Base-by-base conservation (phyloP, 1,140 invertebrate genomes). In the Hylaeus volcanicus region DNA sequence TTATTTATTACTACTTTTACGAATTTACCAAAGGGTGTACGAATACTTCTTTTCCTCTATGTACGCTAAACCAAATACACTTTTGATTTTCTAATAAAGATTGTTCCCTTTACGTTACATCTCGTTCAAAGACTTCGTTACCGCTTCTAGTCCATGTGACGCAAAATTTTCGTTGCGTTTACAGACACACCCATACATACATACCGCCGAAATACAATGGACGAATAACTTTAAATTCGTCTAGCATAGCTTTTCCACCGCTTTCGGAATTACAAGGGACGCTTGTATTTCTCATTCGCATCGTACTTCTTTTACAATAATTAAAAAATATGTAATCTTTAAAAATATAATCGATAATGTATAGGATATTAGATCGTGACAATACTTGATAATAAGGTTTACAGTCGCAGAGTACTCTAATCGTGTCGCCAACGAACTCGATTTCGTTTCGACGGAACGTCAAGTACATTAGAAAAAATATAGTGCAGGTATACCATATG, bases 281-380 rank as follows among this genome's bases (percentile, higher is more conserved):
- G 56, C 15, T 48, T 48, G 26, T 79, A 64, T 74, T 69, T 80
- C 37, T 74, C 3, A 75, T 41, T 80, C 48, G 1, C 48, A 80
- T 80, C 55, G 37, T 58, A 71, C 8, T 41, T 65, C 39, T 45
- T 71, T 74, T 92, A 92, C 89, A 92, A 89, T 92, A 89, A 92
- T 92, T 92, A 92, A 92, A 93, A 93, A 93, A 93, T 93, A 93
- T 89, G 86, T 90, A 69, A 84, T 92, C 90, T 92, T 87, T 91
- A 91, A 91, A 91, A 90, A 88, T 92, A 92, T 87, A 91, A 90
- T 91, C 82, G 82, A 85, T 93, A 90, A 82, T 83, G 79, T 90
- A 86, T 83, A 70, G 82, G 85, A 86, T 41, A 53, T 15, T 64
- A 56, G 60, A 71, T 43, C 43, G 37, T 73, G n/a, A 61, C 12